A percentile compares a stretch with the other conserved stretches of the same genome.
These are phyloP conservation scores for Oncorhynchus keta DNA, from an alignment of 2,113 vertebrate genomes.

Conservation along the genomic window DNA sequence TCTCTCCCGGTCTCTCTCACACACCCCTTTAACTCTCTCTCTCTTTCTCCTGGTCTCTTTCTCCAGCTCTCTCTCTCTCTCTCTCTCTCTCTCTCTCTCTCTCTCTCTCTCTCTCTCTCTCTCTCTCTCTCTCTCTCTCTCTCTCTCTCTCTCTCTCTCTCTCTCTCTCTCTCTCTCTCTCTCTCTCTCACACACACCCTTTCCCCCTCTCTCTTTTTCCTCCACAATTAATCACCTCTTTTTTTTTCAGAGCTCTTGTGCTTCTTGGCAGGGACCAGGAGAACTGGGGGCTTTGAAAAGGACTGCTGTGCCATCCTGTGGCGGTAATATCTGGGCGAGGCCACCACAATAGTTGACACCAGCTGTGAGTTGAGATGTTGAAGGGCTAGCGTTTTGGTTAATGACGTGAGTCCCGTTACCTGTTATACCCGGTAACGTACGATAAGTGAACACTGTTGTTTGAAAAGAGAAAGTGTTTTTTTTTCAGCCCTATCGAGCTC, in stretches of 20 bases:
- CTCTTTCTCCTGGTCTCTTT: background rate
- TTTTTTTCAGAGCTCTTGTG: slow-evolving; percentile 1
- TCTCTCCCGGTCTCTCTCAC: background rate
- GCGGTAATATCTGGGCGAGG: slow-evolving; percentile 32
- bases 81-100: too few species aligned
- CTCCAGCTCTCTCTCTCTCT: too few species aligned
- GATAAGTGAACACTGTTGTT: slow-evolving; percentile 13
- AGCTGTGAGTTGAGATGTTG: slow-evolving; percentile 7
- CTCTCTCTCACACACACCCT: too few species aligned
- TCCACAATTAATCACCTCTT: slow-evolving; percentile 21
- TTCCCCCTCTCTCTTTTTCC: background rate
- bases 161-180: too few species aligned
- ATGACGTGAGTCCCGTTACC: background rate
- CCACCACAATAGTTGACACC: slow-evolving; percentile 28
- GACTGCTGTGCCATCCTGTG: slow-evolving; percentile 12
- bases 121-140: background rate
- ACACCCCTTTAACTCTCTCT: too few species aligned
- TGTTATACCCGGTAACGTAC: too few species aligned
- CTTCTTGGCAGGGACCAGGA: background rate
- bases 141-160: too few species aligned
- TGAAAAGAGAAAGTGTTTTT: background rate
- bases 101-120: background rate
- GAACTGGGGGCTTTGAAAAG: slow-evolving; percentile 7
- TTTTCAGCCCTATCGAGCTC: background rate
- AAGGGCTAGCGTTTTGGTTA: slow-evolving; percentile 5